Base-by-base conservation (phyloP, 2,888 invertebrate species). In the Scaptomyza flava region DNA sequence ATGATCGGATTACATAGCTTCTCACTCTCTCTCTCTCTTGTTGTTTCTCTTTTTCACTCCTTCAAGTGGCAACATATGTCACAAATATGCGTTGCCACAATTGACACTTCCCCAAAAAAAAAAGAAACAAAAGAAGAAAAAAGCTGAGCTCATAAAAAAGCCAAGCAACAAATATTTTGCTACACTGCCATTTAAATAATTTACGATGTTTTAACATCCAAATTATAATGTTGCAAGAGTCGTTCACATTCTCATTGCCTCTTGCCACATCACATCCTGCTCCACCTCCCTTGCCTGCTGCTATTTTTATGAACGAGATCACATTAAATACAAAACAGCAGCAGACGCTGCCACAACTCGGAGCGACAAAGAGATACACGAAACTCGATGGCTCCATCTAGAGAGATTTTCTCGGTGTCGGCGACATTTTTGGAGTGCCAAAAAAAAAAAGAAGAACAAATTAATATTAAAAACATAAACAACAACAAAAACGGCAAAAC, bases 161-260 rank as follows among this genome's bases (percentile, higher is more conserved):
- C 6, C 46, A 41, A 56, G 46, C 48, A 46, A 52, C 69, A 41
- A 77, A 79, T 77, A 73, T 77, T 76, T 73, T 79, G 79, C 79
- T 86, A 79, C 84, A 69, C 67, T 89, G 91, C 87, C 90, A 91
- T 90, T 91, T 83, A 78, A 88, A 90, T 91, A 91, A 91, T 91
- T 91, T 91, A 91, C 87, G 91, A 91, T 90, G 87, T 87, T 91
- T 91, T 89, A 91, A 89, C 90, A 87, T 89, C 85, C 89, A 90
- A 89, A 90, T 90, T 90, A 90, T 91, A 84, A 79, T 90, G 89
- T 89, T 87, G 89, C 87, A 72, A 79, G 74, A 79, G 74, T 67
- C 59, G 72, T 66, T 72, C 34, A 23, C 50, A 34, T 34, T 34
- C 34, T n/a, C 33, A 20, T 48, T 46, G 65, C 43, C 38, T 42